Base-by-base conservation (phyloP, 2,797 vertebrate genomes). In the Anolis apletophallus region DNA sequence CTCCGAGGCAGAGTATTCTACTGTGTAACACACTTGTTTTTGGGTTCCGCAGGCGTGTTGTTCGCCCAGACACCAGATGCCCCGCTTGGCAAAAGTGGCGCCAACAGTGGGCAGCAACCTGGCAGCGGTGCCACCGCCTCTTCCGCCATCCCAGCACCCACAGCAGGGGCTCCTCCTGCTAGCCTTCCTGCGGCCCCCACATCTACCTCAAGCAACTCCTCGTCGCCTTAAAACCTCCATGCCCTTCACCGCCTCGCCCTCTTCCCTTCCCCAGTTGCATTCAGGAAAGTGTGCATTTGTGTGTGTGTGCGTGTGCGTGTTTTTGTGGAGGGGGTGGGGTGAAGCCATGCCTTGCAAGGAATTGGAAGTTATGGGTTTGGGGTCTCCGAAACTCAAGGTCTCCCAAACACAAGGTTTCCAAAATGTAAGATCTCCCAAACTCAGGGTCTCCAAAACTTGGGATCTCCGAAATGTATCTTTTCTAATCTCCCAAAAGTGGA, bases 131-230 rank as follows among this genome's bases (percentile, higher is more conserved):
- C 92, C 0, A 29, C 90, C 32, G 83, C 84, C 13, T 26, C 69
- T 0, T 2, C 84, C 0, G 73, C 17, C 9, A 88, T 36, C 2
- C 0, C 69, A 16, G 72, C 14, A 72, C 14, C 0, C 83, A 26
- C 40, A 34, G 93, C 94, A 0, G 0, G 85, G 0, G 90, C 93
- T 50, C 73, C 94, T 0, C 80, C 32, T 1, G 81, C 94, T 5
- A 87, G 95, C 23, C 93, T 96, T 86, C 93, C 96, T 1, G 93
- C 93, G 78, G 96, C 97, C 59, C 95, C 97, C 90, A 97, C 97
- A 95, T 97, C 98, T 98, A 98, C 98, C 98, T 99, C 98, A 96
- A 98, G 95, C 95, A 98, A 97, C 91, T 95, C 96, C 91, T 95
- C 96, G 40, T 97, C 98, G 96, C 98, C 98, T 97, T 99, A 98